These are phyloP conservation scores for Stenurella melanura DNA, from an alignment of 2,888 invertebrate species.

Conservation along the genomic window DNA sequence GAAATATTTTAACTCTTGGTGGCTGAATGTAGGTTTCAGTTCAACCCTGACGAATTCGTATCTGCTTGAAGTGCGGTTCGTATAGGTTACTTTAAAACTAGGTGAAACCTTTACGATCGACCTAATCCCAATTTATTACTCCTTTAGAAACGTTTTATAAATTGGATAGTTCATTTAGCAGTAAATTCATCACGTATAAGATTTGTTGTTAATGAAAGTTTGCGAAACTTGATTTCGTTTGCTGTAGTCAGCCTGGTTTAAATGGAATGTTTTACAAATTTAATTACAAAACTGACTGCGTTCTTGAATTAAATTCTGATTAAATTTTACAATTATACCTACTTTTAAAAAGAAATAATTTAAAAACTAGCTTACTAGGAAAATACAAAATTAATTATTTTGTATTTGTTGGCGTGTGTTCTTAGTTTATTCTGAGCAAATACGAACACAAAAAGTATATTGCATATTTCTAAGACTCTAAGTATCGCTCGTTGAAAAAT, in stretches of 20 bases:
- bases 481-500: too few relatives aligned
- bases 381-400: too few relatives aligned
- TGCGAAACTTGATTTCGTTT: background rate
- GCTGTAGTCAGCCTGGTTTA: background rate
- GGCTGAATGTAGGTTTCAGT: background rate
- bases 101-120: conserved; percentile 4
- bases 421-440: too few relatives aligned
- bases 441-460: too few relatives aligned
- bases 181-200: conserved; percentile 1
- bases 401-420: too few relatives aligned
- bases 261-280: background rate
- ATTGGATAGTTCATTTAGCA: conserved; percentile 7
- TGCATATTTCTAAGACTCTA: too few relatives aligned
- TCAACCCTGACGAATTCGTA: background rate
- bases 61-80: background rate
- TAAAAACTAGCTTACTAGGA: too few relatives aligned
- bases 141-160: conserved; percentile 1
- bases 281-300: background rate
- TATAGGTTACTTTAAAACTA: background rate
- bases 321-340: background rate
- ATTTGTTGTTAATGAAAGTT: conserved; percentile 1
- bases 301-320: background rate
- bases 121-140: background rate
- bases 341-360: too few relatives aligned
- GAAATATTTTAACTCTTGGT: background rate